Percentiles rank a stretch among this genome's conserved stretches.
Conservation (phyloP, 2,113 vertebrate genomes). For the Zapornia atra region DNA sequence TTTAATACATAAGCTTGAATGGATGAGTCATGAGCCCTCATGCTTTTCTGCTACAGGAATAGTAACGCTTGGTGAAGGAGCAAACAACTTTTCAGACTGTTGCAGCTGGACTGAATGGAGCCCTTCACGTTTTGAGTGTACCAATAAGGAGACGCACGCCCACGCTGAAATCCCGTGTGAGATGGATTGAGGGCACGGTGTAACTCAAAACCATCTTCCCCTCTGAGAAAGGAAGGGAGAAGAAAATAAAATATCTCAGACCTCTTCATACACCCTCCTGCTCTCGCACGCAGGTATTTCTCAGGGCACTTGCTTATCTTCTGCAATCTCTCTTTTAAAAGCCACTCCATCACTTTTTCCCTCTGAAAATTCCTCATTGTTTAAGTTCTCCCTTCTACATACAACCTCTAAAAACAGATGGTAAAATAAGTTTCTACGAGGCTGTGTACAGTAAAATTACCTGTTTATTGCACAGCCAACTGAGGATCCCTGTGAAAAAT, state of each 20-base stretch:
- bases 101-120: neutral
- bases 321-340: neutral
- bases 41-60: neutral
- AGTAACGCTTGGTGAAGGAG: neutral
- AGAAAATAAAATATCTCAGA: neutral
- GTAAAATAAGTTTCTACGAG: neutral
- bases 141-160: neutral
- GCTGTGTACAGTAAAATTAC: neutral
- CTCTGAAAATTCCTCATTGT: neutral
- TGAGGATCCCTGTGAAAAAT: neutral
- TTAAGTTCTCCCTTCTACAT: neutral
- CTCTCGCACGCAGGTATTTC: neutral
- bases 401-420: neutral
- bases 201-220: neutral
- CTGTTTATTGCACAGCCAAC: neutral
- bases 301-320: neutral
- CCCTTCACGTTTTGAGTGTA: neutral
- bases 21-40: neutral
- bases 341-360: neutral
- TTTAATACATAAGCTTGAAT: constrained; percentile 9
- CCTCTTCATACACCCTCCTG: neutral
- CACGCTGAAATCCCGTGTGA: neutral
- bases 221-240: neutral
- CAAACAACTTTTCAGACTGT: neutral
- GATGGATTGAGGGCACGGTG: rapidly evolving